phyloP scores from a whole-genome alignment of 2,113 vertebrate species.

The Myiozetetes cayanensis region DNA sequence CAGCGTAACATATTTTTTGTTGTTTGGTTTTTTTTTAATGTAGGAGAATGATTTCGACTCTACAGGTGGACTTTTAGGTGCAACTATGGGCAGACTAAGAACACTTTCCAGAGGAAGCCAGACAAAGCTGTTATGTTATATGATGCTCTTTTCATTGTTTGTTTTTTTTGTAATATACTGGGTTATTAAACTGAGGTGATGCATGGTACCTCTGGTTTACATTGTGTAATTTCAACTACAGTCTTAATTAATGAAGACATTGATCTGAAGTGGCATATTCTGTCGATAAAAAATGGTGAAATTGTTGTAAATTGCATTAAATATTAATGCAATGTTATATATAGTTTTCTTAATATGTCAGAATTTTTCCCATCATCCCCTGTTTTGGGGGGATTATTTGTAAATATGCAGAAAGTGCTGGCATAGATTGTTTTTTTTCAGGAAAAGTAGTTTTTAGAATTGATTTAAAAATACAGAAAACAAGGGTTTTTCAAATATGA shows the following conservation, averaged over 20 bases:
- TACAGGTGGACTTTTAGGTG: slow-evolving; percentile 88
- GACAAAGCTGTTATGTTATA: slow-evolving; percentile 90
- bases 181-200: slow-evolving; percentile 89
- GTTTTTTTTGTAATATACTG: slow-evolving; percentile 97
- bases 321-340: slow-evolving; percentile 27
- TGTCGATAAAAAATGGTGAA: slow-evolving; percentile 15
- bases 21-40: not conserved
- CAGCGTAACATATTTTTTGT: not conserved
- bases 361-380: not conserved
- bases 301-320: slow-evolving; percentile 44
- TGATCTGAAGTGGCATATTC: not conserved
- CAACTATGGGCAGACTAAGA: slow-evolving; percentile 91
- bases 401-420: not conserved
- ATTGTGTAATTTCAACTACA: slow-evolving; percentile 30
- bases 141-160: slow-evolving; percentile 92
- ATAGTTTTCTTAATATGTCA: not conserved
- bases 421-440: not conserved
- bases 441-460: not conserved
- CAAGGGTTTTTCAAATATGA: not conserved
- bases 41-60: slow-evolving; percentile 96
- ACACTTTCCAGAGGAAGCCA: slow-evolving; percentile 92
- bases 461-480: not conserved
- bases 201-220: not conserved
- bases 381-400: slow-evolving; percentile 33
- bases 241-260: slow-evolving; percentile 10